Evolutionary conservation across 2,888 invertebrate species (phyloP).

Genomic region (Coelopa pilipes): DNA sequence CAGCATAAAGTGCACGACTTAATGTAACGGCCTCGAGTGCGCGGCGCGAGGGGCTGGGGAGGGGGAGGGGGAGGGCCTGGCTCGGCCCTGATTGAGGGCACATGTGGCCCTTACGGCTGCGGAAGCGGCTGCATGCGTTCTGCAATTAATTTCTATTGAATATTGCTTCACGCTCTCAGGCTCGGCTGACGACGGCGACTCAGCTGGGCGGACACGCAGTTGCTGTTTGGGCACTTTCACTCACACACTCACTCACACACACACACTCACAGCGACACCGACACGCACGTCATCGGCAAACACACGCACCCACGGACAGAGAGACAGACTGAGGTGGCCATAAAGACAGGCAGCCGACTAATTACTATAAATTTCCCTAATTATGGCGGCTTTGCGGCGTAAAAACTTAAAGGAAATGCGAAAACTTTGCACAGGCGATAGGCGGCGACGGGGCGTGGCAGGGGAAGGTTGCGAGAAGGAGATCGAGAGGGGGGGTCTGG

Average conservation of each 20-base stretch:
- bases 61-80: not conserved
- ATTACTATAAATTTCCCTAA: conserved; percentile 37
- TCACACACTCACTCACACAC: not conserved
- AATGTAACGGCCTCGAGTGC: not conserved
- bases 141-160: conserved; percentile 30
- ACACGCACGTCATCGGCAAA: not conserved
- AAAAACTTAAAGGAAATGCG: conserved; percentile 27
- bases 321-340: too few relatives aligned
- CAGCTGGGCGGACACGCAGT: too few relatives aligned
- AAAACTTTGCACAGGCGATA: conserved; percentile 21
- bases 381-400: conserved; percentile 29
- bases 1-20: conserved; percentile 16
- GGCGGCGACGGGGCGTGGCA: not conserved
- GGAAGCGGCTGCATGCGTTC: conserved; percentile 10
- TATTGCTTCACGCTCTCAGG: conserved; percentile 22
- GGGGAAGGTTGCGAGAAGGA: not conserved
- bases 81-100: not conserved
- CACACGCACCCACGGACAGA: not conserved
- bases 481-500: not conserved
- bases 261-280: not conserved
- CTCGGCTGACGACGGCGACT: too few relatives aligned
- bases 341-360: conserved; percentile 25
- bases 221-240: not conserved
- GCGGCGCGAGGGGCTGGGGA: not conserved
- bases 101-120: conserved; percentile 20